Percentiles rank a stretch among this genome's conserved stretches.
Evolutionary conservation across 2,113 vertebrate species (phyloP).

Genomic region (Periophthalmus modestus): DNA sequence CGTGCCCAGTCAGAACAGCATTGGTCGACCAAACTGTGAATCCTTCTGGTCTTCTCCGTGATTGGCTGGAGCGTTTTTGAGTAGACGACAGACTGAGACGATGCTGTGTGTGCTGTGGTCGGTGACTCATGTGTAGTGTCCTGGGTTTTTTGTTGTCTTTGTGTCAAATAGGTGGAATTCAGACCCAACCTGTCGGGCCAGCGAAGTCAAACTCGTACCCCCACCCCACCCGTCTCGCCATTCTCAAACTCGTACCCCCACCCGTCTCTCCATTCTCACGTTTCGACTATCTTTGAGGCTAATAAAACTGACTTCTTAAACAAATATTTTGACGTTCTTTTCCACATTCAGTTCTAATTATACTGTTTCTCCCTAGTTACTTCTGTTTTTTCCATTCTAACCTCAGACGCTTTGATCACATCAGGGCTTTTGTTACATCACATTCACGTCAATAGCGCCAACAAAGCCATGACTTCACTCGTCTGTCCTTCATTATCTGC

Average conservation of each 20-base stretch:
- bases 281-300: neutral
- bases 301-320: neutral
- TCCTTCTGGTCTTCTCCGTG: conserved; percentile 2
- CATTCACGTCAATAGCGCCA: neutral
- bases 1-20: conserved; percentile 11
- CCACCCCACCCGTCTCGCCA: neutral
- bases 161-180: conserved; percentile 62
- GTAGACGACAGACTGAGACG: neutral
- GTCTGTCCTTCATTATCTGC: neutral
- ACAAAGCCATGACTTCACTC: conserved; percentile 27
- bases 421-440: neutral
- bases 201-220: neutral
- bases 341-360: neutral
- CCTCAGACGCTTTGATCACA: neutral
- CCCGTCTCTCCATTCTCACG: neutral
- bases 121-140: conserved; percentile 58
- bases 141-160: conserved; percentile 58
- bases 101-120: conserved; percentile 47
- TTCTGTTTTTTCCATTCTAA: neutral
- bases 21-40: conserved; percentile 17
- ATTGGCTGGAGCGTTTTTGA: conserved; percentile 27
- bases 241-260: neutral
- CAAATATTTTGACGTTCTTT: neutral
- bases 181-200: conserved; percentile 60
- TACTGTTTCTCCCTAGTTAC: neutral